Conservation (phyloP, 1,140 invertebrate genomes). For the Daktulosphaira vitifoliae region DNA sequence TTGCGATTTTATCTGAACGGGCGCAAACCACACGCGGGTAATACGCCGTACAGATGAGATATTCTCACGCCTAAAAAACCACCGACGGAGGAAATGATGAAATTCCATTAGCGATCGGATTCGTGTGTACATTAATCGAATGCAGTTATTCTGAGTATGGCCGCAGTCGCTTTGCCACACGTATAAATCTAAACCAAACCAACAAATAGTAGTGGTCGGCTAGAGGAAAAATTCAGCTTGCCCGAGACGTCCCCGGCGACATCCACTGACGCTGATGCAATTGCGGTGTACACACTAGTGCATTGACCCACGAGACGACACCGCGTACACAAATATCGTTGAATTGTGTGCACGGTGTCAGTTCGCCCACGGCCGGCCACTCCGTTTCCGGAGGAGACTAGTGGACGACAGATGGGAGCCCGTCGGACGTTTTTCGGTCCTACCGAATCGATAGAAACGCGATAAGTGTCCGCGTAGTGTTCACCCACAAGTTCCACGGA, state of each 20-base stretch:
- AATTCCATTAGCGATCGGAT: constrained; percentile 20
- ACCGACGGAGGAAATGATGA: not conserved
- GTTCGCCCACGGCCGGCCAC: not conserved
- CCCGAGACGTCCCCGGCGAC: no score
- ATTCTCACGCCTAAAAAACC: constrained; percentile 9
- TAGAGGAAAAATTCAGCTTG: no score
- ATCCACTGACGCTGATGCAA: no score
- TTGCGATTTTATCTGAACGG: not conserved
- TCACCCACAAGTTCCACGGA: no score
- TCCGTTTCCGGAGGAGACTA: constrained; percentile 20
- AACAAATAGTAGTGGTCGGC: no score
- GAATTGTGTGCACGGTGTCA: not conserved
- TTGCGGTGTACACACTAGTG: not conserved
- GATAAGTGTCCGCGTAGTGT: no score
- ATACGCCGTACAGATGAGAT: not conserved
- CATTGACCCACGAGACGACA: not conserved
- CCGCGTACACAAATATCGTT: not conserved
- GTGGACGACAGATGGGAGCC: not conserved
- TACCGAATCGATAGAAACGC: no score
- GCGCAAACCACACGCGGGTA: no score
- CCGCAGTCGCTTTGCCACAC: constrained; percentile 1
- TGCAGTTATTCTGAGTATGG: constrained; percentile 15
- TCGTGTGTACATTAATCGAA: constrained; percentile 4
- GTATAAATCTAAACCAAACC: constrained; percentile 9
- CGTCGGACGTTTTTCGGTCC: no score